Conservation (phyloP, 2,113 vertebrate species). For the Oostethus manadensis region DNA sequence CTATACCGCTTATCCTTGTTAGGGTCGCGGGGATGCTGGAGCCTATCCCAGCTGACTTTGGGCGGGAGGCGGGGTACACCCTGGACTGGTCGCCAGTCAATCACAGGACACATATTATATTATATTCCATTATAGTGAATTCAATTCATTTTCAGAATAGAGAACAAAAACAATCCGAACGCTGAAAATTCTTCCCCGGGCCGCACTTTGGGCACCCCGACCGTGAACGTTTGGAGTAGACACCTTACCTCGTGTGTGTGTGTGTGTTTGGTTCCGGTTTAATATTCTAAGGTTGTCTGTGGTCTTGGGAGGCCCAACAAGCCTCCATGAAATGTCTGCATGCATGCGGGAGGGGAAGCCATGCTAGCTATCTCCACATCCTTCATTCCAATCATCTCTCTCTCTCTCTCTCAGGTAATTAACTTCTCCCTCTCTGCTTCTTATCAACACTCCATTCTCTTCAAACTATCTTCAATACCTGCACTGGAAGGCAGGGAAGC, state of each 20-base stretch:
- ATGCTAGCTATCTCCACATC: conserved; percentile 54
- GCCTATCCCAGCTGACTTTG: too few species aligned
- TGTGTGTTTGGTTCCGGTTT: conserved; percentile 45
- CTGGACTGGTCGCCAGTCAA: too few species aligned
- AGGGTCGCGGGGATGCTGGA: too few species aligned
- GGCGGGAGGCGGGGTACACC: too few species aligned
- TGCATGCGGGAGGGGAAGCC: conserved; percentile 53
- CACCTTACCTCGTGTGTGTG: not conserved
- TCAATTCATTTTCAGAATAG: too few species aligned
- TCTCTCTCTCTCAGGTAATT: conserved; percentile 60
- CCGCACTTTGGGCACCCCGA: too few species aligned
- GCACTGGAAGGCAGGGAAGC: conserved; percentile 70
- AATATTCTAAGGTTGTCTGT: conserved; percentile 55
- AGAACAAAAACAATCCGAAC: too few species aligned
- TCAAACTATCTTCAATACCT: conserved; percentile 79
- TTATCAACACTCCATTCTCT: conserved; percentile 79
- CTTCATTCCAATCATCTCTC: conserved; percentile 62
- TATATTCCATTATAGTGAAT: too few species aligned
- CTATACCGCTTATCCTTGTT: too few species aligned
- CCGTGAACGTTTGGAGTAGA: not conserved
- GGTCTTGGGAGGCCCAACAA: conserved; percentile 38
- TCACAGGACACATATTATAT: too few species aligned
- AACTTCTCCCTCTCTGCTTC: conserved; percentile 75
- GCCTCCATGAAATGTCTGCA: conserved; percentile 53
- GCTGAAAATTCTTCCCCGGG: too few species aligned